A percentile compares a stretch with the other conserved stretches of the same genome.
These are phyloP conservation scores for Apocrypta bakeri DNA, from an alignment of 1,140 invertebrate genomes.

Conservation along the genomic window DNA sequence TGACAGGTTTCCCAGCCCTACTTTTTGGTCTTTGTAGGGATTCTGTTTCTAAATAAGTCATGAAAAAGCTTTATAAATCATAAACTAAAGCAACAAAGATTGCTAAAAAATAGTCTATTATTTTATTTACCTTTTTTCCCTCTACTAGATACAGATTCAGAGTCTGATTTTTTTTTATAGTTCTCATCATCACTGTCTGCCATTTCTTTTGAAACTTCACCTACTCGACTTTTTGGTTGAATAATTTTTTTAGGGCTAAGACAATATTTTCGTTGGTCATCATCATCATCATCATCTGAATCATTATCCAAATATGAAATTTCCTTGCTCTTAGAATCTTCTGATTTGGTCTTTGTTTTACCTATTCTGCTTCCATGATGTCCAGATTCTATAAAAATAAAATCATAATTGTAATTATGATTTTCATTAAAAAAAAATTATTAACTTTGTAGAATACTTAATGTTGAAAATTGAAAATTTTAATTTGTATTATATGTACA, in stretches of 20 bases:
- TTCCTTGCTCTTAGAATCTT: not conserved
- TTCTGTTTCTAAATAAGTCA: not conserved
- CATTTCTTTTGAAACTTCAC: not conserved
- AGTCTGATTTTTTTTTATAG: not conserved
- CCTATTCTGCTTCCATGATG: not conserved
- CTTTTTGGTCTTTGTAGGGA: slow-evolving; percentile 8
- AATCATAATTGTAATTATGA: not conserved
- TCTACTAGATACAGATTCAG: slow-evolving; percentile 17
- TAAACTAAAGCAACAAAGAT: no score
- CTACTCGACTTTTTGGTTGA: slow-evolving; percentile 1
- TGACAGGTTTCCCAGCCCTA: not conserved
- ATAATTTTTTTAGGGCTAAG: not conserved
- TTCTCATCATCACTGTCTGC: not conserved
- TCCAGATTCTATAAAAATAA: not conserved
- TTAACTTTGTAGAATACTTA: not conserved
- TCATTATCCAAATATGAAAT: no score
- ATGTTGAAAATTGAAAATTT: not conserved
- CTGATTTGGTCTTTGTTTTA: not conserved
- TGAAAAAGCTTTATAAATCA: not conserved
- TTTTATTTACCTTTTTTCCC: slow-evolving; percentile 32
- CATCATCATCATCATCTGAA: not conserved
- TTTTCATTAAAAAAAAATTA: not conserved
- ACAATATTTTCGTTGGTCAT: not conserved
- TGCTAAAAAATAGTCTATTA: not conserved
- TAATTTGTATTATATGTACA: no score